These are phyloP conservation scores for Lethocerus indicus DNA, from an alignment of 1,140 invertebrate species.

Conservation along the genomic window DNA sequence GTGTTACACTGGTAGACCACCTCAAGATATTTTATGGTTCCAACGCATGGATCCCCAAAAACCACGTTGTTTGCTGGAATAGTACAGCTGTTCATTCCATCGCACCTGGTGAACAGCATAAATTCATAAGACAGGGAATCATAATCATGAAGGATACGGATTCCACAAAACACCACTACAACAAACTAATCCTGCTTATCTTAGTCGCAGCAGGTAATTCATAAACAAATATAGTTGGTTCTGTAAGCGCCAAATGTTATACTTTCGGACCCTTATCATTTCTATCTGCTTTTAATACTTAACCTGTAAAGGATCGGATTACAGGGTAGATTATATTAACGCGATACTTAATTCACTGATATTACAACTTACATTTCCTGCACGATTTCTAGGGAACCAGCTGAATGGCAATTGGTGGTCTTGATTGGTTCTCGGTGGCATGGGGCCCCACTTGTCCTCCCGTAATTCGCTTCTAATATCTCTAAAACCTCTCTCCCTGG, in stretches of 20 bases:
- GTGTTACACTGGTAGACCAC: not conserved
- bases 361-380: not conserved
- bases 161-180: no score
- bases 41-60: conserved; percentile 1
- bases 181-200: not conserved
- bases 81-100: not conserved
- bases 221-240: not conserved
- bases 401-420: not conserved
- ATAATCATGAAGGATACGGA: no score
- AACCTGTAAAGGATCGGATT: no score
- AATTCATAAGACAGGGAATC: no score
- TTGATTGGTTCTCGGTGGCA: not conserved
- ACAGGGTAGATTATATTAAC: no score
- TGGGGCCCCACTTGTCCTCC: not conserved
- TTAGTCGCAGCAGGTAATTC: not conserved
- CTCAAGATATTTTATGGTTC: not conserved
- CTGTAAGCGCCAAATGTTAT: not conserved
- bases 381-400: not conserved
- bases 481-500: not conserved
- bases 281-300: not conserved
- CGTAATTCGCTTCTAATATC: not conserved
- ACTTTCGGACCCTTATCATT: not conserved
- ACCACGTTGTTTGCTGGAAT: not conserved
- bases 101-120: not conserved
- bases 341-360: no score